Percentiles rank a stretch among this genome's conserved stretches.
These are phyloP conservation scores for Calidris pygmaea DNA, from an alignment of 2,113 vertebrate species.

Conservation along the genomic window DNA sequence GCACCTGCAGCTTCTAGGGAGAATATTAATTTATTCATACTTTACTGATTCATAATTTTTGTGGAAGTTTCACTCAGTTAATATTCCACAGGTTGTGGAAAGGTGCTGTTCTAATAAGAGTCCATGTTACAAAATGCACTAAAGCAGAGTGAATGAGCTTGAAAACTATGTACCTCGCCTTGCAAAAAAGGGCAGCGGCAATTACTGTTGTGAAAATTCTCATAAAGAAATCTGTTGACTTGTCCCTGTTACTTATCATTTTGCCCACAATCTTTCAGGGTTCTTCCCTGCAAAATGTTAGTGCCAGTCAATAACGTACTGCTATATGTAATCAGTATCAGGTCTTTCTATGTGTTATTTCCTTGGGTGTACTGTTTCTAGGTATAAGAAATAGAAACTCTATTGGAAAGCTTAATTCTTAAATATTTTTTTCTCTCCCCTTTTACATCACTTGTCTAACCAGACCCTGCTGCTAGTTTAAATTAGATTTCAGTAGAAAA, in stretches of 20 bases:
- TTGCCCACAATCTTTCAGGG: not conserved
- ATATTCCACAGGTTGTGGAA: not conserved
- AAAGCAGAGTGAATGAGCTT: not conserved
- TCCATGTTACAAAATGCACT: not conserved
- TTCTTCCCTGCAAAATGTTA: not conserved
- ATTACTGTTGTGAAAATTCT: not conserved
- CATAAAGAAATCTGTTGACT: not conserved
- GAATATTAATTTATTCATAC: not conserved
- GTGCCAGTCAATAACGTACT: not conserved
- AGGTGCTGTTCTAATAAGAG: not conserved
- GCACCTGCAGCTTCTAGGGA: not conserved
- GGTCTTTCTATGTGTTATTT: not conserved
- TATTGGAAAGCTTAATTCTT: not conserved
- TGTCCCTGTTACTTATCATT: not conserved
- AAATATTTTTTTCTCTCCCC: not conserved
- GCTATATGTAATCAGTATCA: not conserved
- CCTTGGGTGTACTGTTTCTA: not conserved
- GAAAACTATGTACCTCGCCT: not conserved
- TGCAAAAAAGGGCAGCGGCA: not conserved
- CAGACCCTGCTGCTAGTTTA: not conserved
- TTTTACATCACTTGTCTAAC: not conserved
- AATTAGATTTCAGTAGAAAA: not conserved
- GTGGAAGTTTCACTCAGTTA: not conserved
- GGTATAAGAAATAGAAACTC: not conserved
- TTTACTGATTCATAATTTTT: not conserved